Evolutionary conservation across 2,113 vertebrate genomes (phyloP).

Genomic region (Phycodurus eques): DNA sequence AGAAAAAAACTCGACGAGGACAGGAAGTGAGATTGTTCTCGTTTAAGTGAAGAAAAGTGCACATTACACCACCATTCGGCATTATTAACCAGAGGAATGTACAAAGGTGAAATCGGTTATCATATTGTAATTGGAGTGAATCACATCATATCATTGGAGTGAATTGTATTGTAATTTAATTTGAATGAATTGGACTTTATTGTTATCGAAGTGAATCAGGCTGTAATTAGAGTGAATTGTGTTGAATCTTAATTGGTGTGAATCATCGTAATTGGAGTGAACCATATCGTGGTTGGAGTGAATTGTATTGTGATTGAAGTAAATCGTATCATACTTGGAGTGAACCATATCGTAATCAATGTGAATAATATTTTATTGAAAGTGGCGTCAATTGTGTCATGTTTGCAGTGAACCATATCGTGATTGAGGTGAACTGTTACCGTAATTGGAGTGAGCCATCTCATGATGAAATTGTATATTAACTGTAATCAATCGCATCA

Average conservation of each 20-base stretch:
- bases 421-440: too few species aligned
- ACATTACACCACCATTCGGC: not conserved
- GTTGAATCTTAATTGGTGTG: not conserved
- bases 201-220: not conserved
- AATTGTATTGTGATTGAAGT: not conserved
- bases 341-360: not conserved
- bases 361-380: too few species aligned
- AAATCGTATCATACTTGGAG: not conserved
- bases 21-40: conserved; percentile 64
- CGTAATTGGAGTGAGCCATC: too few species aligned
- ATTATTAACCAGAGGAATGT: not conserved
- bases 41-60: conserved; percentile 60
- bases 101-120: not conserved
- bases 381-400: not conserved
- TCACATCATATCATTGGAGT: not conserved
- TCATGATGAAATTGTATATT: too few species aligned
- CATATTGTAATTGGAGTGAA: not conserved
- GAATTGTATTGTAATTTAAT: not conserved
- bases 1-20: conserved; percentile 71
- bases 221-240: not conserved
- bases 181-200: not conserved
- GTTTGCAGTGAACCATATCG: too few species aligned
- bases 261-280: not conserved
- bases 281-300: not conserved
- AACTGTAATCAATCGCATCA: too few species aligned